phyloP scores from a whole-genome alignment of 92 coral and sea anemone genomes.

The Actinostola sp. region DNA sequence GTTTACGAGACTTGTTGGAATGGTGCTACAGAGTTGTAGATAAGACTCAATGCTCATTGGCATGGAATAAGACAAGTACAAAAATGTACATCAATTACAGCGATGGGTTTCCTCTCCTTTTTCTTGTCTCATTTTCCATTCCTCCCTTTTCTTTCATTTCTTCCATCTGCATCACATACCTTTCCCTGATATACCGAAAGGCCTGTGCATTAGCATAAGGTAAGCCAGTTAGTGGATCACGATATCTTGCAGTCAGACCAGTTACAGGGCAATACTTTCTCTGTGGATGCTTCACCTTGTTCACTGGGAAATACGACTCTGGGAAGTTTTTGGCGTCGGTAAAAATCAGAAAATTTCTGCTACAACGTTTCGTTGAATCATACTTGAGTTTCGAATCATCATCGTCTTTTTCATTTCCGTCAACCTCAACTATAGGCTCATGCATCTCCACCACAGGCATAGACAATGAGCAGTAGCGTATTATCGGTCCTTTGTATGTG shows the following conservation, averaged over 20 bases:
- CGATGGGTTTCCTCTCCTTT: slow-evolving; percentile 18
- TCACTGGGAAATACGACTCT: slow-evolving; percentile 79
- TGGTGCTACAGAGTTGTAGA: too few relatives aligned
- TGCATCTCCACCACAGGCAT: slow-evolving; percentile 90
- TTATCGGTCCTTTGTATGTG: slow-evolving; percentile 81
- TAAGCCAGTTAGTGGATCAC: slow-evolving; percentile 86
- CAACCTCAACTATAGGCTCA: slow-evolving; percentile 84
- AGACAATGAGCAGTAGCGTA: slow-evolving; percentile 86
- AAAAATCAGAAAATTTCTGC: slow-evolving; percentile 89
- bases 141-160: slow-evolving; percentile 72
- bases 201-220: slow-evolving; percentile 91
- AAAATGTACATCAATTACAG: not conserved
- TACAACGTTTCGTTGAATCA: slow-evolving; percentile 77
- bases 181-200: slow-evolving; percentile 87
- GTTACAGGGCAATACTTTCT: slow-evolving; percentile 94
- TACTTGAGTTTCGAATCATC: slow-evolving; percentile 55
- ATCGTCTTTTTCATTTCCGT: slow-evolving; percentile 65
- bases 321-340: slow-evolving; percentile 96
- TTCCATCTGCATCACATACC: slow-evolving; percentile 79
- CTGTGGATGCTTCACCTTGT: slow-evolving; percentile 78
- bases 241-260: slow-evolving; percentile 82
- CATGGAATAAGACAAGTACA: too few relatives aligned
- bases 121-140: slow-evolving; percentile 60
- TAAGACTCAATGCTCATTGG: too few relatives aligned
- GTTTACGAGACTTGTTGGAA: too few relatives aligned